Evolutionary conservation across 2,888 invertebrate species (phyloP).

Genomic region (Epinotia demarniana): DNA sequence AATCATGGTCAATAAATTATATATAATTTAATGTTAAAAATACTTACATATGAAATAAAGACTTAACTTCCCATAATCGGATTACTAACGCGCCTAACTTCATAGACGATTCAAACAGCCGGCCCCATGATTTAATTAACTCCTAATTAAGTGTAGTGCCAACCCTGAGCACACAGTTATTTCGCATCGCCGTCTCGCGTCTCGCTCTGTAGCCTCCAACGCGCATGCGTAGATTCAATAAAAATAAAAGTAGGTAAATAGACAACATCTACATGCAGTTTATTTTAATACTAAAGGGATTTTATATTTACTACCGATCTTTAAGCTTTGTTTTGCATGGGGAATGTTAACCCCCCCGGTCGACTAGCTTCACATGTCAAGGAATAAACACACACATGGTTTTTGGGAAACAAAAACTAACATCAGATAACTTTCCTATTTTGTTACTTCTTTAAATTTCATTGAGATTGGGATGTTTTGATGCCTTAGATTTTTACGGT

Average conservation of each 20-base stretch:
- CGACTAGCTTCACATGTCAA: neutral
- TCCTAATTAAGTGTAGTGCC: slow-evolving; percentile 16
- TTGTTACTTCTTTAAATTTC: too few relatives aligned
- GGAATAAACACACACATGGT: neutral
- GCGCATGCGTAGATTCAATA: slow-evolving; percentile 33
- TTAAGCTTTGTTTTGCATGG: neutral
- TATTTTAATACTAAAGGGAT: neutral
- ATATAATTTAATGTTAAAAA: too few relatives aligned
- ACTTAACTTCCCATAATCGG: neutral
- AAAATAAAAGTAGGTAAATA: neutral
- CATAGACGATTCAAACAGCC: neutral
- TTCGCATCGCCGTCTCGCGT: slow-evolving; percentile 27
- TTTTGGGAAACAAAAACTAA: neutral
- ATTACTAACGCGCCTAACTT: neutral
- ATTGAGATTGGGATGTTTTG: too few relatives aligned
- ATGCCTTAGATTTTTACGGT: too few relatives aligned
- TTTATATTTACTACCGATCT: neutral
- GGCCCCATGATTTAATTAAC: slow-evolving; percentile 9
- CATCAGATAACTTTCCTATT: too few relatives aligned
- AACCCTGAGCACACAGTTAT: slow-evolving; percentile 40
- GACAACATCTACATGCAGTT: neutral
- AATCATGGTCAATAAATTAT: too few relatives aligned
- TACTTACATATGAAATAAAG: neutral
- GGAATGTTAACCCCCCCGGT: slow-evolving; percentile 26
- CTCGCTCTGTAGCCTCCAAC: slow-evolving; percentile 15